Conservation (phyloP, 2,888 invertebrate genomes). For the Drosophila testacea region DNA sequence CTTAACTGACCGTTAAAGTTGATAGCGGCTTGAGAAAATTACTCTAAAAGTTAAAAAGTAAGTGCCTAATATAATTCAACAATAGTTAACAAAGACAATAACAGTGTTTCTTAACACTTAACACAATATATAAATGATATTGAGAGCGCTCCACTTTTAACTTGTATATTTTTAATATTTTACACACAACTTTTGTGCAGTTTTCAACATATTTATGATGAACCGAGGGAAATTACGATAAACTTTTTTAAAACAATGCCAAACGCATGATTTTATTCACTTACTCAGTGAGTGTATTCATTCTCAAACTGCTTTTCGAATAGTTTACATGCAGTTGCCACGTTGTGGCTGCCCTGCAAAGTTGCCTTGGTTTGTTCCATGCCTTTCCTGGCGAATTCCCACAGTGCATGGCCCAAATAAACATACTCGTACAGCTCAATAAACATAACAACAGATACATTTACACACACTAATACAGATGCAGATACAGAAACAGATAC, state of each 20-base stretch:
- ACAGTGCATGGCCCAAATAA: slow-evolving; percentile 60
- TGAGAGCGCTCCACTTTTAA: neutral
- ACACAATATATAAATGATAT: neutral
- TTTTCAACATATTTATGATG: slow-evolving; percentile 13
- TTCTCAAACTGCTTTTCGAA: slow-evolving; percentile 31
- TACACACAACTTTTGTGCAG: neutral
- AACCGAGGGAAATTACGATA: slow-evolving; percentile 10
- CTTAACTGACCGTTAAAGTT: neutral
- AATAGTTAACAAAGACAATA: neutral
- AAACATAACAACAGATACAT: slow-evolving; percentile 50
- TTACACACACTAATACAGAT: slow-evolving; percentile 1
- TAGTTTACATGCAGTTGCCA: slow-evolving; percentile 30
- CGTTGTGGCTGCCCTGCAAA: slow-evolving; percentile 13
- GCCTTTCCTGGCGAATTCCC: slow-evolving; percentile 44
- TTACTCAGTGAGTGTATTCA: slow-evolving; percentile 20
- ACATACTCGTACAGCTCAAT: slow-evolving; percentile 54
- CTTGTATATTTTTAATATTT: neutral
- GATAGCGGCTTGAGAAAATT: too few relatives aligned
- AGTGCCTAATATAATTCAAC: neutral
- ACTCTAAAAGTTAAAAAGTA: too few relatives aligned
- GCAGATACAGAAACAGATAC: neutral
- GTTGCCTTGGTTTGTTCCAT: slow-evolving; percentile 27
- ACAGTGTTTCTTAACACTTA: neutral
- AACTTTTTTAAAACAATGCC: slow-evolving; percentile 26
- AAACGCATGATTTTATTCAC: slow-evolving; percentile 32